Conservation (phyloP, 2,797 vertebrate species). For the Fistularia tabacaria region DNA sequence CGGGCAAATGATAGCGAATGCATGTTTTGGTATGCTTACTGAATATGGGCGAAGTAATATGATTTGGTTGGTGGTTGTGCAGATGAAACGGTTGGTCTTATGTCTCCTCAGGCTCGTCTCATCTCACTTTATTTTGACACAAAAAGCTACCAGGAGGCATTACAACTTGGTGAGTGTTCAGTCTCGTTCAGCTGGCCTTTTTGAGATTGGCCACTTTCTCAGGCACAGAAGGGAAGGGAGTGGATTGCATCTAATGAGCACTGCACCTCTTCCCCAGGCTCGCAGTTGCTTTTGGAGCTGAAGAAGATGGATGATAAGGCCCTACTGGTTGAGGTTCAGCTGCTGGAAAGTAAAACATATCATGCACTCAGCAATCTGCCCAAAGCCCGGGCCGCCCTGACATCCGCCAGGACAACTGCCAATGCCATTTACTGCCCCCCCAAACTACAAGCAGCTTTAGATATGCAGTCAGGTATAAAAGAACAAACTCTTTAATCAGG, state of each 20-base stretch:
- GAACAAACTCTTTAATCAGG: not conserved
- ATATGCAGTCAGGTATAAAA: constrained; percentile 94
- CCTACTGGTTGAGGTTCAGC: constrained; percentile 95
- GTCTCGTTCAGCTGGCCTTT: not conserved
- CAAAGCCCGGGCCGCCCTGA: constrained; percentile 94
- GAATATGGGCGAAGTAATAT: no score
- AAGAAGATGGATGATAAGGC: constrained; percentile 99
- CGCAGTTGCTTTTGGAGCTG: constrained; percentile 91
- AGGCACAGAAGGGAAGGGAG: no score
- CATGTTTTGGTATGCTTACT: no score
- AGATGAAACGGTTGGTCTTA: not conserved
- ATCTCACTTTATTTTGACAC: constrained; percentile 98
- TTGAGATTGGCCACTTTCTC: not conserved
- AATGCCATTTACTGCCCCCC: constrained; percentile 99
- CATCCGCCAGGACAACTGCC: constrained; percentile 94
- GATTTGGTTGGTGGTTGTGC: no score
- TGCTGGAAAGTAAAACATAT: constrained; percentile 98
- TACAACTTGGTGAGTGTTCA: constrained; percentile 90
- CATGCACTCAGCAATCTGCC: constrained; percentile 96
- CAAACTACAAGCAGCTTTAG: constrained; percentile 94
- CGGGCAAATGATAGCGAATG: no score
- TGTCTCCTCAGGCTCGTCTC: constrained; percentile 83
- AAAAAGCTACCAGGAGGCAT: constrained; percentile 94
- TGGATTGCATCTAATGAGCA: not conserved
- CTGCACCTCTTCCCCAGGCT: constrained; percentile 65